Base-by-base conservation (phyloP, 1,140 invertebrate species). In the Lysiphlebus fabarum region DNA sequence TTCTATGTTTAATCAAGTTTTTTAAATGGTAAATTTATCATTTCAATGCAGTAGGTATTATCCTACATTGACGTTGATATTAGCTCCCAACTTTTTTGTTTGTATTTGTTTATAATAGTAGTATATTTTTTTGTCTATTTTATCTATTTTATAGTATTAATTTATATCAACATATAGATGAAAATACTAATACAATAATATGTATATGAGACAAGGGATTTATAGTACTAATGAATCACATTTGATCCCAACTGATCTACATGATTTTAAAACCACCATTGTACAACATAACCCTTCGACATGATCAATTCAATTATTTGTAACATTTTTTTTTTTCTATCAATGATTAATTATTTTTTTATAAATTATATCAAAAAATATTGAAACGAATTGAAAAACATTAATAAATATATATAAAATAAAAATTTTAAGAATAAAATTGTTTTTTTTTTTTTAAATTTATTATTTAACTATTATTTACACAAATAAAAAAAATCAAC, bases 171-270 rank as follows among this genome's bases (percentile, higher is more conserved):
- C 12, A 45, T 7, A 45, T 14, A 45, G 1, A 45, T 45, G n/a
- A 26, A 34, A 10, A 34, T 11, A 33, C 5, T 34, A 10, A 33
- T n/a, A 8, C 41, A 49, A 1, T 17, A 3, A 17, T 3, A n/a
- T n/a, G n/a, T n/a, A n/a, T n/a, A n/a, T n/a, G n/a, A n/a, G n/a
- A n/a, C n/a, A n/a, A n/a, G n/a, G n/a, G n/a, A n/a, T n/a, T n/a
- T n/a, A n/a, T 73, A 75, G 69, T 70, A 64, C 68, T 78, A 78
- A 78, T 77, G 76, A 77, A 76, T 74, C 71, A 70, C 77, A 79
- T 79, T 69, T 73, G 72, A 79, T 77, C 76, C 72, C 62, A 53
- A 68, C 62, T 70, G 72, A 76, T 72, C 67, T 69, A 59, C 53
- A 68, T 65, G 65, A 74, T 71, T 62, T 61, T 53, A 1, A 17